These are phyloP conservation scores for Ataeniobius toweri DNA, from an alignment of 2,797 vertebrate species.

Conservation along the genomic window DNA sequence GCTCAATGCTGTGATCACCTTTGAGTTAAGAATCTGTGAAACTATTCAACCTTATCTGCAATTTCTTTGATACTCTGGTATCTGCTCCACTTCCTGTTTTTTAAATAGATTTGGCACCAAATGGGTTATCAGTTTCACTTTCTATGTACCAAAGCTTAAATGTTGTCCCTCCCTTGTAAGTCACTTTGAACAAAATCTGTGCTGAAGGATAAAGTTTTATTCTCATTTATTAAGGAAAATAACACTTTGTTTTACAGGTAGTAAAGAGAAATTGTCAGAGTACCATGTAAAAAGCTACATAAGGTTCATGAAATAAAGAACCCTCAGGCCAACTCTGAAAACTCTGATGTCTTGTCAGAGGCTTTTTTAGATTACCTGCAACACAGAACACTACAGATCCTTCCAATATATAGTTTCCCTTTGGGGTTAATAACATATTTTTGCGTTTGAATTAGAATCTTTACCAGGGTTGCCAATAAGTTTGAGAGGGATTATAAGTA, in stretches of 20 bases:
- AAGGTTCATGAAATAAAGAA: too few relatives aligned
- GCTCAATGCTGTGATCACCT: conserved; percentile 8
- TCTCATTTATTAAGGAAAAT: not conserved
- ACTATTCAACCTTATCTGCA: not conserved
- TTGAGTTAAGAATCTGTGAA: not conserved
- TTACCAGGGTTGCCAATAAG: not conserved
- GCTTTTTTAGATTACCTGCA: not conserved
- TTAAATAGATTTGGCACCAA: not conserved
- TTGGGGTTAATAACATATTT: not conserved
- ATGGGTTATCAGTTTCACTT: too few relatives aligned
- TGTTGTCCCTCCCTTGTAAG: not conserved
- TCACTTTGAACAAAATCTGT: not conserved
- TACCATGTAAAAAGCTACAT: too few relatives aligned
- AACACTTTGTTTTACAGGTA: not conserved
- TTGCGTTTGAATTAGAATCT: not conserved
- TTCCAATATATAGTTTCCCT: not conserved
- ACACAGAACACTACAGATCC: not conserved
- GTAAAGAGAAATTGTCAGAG: too few relatives aligned
- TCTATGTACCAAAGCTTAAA: not conserved
- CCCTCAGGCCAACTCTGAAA: too few relatives aligned
- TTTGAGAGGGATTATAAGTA: not conserved
- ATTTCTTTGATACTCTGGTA: not conserved
- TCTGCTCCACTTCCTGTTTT: not conserved
- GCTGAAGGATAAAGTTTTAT: not conserved
- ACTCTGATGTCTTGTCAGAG: not conserved